Evolutionary conservation across 1,140 invertebrate genomes (phyloP), one percentile per base, ranked within the genome.

Genomic region (Teleogryllus occipitalis): DNA sequence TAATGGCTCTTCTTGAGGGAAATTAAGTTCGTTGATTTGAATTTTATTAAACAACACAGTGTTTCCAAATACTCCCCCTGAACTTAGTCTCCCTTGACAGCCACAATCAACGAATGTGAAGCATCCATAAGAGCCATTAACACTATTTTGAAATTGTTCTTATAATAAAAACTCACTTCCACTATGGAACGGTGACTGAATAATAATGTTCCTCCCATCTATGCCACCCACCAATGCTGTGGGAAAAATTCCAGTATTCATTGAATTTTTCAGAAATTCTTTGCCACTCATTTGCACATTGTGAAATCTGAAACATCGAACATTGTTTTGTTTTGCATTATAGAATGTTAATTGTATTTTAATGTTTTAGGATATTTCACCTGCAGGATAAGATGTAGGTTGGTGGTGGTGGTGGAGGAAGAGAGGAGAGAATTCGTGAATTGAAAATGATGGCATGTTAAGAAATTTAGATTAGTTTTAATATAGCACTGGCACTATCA

Each of bases 1-100:
- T 46, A 82, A 72, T 77, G 84, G 77, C 82, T 81, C 76, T 82
- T 81, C 81, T 49, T 81, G 65, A 78, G 85, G 85, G 74, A 86
- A 82, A 78, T 83, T 80, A 76, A 84, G 27, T 74, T 47, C 21
- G 15, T 54, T 54, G 8, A 6, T 14, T 27, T 74, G 8, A 12
- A 79, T n/a, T 54, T 73, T 73, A 10, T 72, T 74, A 18, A 18
- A 72, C 22, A 79, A 39, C 5, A 5, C 12, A 8, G 78, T 39
- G 22, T 79, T 27, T 21, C 39, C 74, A 74, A 79, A 79, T 27
- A 74, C 78, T 74, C 7, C 78, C 18, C n/a, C 75, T 47, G 47
- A 27, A 8, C 27, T 46, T 10, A 76, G 7, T 39, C 27, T 27
- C 8, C 39, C 5, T 76, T 76, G 27, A 8, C 74, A 75, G 14